Evolutionary conservation across 2,888 invertebrate species (phyloP), one percentile per base, ranked within the genome.

Genomic region (Yponomeuta evonymella): DNA sequence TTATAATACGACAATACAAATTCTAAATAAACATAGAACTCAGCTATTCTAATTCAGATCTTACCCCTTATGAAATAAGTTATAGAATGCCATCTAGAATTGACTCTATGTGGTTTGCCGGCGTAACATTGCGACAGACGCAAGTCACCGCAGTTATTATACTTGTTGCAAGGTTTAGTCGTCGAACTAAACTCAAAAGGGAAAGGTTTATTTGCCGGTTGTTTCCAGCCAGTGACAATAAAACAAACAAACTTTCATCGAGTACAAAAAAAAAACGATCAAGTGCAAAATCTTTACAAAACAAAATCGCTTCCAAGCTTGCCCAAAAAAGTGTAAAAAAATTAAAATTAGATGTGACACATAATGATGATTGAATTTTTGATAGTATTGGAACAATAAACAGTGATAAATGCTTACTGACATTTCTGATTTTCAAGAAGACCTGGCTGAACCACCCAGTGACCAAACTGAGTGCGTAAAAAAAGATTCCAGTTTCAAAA

Each of bases 111-210:
- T 58, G 51, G 65, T 70, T 48, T 33, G 43, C 65, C 30, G 43
- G 71, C 70, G 58, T 65, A 72, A 58, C 77, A 80, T 90, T 90
- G 87, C 91, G 83, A 90, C 89, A 90, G 83, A 77, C 75, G 79
- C 79, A 79, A 87, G 88, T 86, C 83, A 81, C 84, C 83, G 85
- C 89, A 88, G 87, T 89, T 88, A 88, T 88, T 86, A 86, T 86
- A 83, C 82, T 86, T 81, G 86, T 86, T 84, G 83, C 83, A 82
- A 82, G 79, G 85, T 79, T 89, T 89, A 90, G 90, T 90, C 85
- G 84, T 81, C 77, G 83, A 82, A 82, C 81, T 79, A 84, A 83
- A 85, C 85, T 83, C 88, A 86, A 83, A 85, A 87, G 84, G 86
- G 85, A 87, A 85, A 87, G 86, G 86, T 85, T 58, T 58, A 58